Percentiles rank a stretch among this genome's conserved stretches.
Evolutionary conservation across 2,888 invertebrate genomes (phyloP).

Genomic region (Pediacus dermestoides): DNA sequence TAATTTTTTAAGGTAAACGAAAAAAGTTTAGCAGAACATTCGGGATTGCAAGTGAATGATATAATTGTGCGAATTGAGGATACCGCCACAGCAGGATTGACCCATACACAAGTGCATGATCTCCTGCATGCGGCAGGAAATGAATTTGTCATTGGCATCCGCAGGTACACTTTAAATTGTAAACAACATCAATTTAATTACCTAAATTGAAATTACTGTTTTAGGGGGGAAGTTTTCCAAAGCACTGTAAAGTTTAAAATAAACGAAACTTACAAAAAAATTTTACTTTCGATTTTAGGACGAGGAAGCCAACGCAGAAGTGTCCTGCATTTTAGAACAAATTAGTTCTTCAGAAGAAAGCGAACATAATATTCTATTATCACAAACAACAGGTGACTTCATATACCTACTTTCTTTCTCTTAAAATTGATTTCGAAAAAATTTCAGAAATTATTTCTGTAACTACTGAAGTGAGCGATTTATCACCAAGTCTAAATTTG

Average conservation of each 20-base stretch:
- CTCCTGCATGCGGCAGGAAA: constrained; percentile 68
- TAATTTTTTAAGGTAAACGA: constrained; percentile 64
- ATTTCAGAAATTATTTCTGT: constrained; percentile 15
- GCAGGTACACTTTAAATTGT: constrained; percentile 69
- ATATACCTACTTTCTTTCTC: too few relatives aligned
- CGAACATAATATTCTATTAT: too few relatives aligned
- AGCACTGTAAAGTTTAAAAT: too few relatives aligned
- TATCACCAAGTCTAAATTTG: too few relatives aligned
- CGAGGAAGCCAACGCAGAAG: constrained; percentile 29
- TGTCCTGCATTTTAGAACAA: constrained; percentile 30
- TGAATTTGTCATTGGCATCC: constrained; percentile 65
- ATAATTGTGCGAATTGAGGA: constrained; percentile 75
- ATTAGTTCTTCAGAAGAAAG: too few relatives aligned
- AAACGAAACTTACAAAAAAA: too few relatives aligned
- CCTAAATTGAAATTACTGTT: constrained; percentile 15
- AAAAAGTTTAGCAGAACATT: constrained; percentile 75
- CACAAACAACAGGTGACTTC: too few relatives aligned
- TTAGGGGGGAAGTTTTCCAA: constrained; percentile 33
- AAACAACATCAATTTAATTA: too few relatives aligned
- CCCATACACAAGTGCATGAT: constrained; percentile 76
- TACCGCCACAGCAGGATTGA: constrained; percentile 61
- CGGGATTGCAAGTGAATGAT: constrained; percentile 83
- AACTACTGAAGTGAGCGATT: constrained; percentile 16
- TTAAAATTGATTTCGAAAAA: too few relatives aligned
- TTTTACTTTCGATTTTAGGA: too few relatives aligned